phyloP scores from a whole-genome alignment of 1,140 invertebrate genomes.

The Eueides isabella region DNA sequence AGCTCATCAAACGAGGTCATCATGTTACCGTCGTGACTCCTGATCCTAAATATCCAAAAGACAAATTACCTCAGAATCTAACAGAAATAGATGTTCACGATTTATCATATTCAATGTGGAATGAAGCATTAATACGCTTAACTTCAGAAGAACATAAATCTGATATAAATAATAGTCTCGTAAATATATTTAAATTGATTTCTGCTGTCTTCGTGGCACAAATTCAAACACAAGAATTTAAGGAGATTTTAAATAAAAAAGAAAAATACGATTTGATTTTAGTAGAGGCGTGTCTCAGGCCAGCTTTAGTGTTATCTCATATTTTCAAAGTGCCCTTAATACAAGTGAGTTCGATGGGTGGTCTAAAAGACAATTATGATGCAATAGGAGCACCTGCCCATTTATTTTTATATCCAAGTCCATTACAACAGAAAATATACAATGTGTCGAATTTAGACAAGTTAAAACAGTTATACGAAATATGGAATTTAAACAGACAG shows the following conservation, averaged over 20 bases:
- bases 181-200: background rate
- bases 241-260: conserved; percentile 44
- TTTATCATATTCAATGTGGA: conserved; percentile 64
- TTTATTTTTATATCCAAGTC: conserved; percentile 37
- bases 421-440: conserved; percentile 28
- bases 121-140: conserved; percentile 54
- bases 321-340: conserved; percentile 52
- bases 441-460: conserved; percentile 52
- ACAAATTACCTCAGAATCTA: conserved; percentile 58
- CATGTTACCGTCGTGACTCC: conserved; percentile 67
- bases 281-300: conserved; percentile 38
- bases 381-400: conserved; percentile 39
- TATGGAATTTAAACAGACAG: conserved; percentile 32
- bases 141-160: conserved; percentile 25
- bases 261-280: conserved; percentile 52
- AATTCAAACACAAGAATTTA: conserved; percentile 36
- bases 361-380: conserved; percentile 24
- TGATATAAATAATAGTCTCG: conserved; percentile 9
- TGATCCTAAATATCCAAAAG: conserved; percentile 44
- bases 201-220: conserved; percentile 36
- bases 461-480: conserved; percentile 44
- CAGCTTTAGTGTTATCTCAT: conserved; percentile 41
- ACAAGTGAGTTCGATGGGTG: conserved; percentile 47
- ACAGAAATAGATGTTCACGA: conserved; percentile 63
- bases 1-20: conserved; percentile 74